Conservation (phyloP, 2,113 vertebrate species). For the Ailuropoda melanoleuca region DNA sequence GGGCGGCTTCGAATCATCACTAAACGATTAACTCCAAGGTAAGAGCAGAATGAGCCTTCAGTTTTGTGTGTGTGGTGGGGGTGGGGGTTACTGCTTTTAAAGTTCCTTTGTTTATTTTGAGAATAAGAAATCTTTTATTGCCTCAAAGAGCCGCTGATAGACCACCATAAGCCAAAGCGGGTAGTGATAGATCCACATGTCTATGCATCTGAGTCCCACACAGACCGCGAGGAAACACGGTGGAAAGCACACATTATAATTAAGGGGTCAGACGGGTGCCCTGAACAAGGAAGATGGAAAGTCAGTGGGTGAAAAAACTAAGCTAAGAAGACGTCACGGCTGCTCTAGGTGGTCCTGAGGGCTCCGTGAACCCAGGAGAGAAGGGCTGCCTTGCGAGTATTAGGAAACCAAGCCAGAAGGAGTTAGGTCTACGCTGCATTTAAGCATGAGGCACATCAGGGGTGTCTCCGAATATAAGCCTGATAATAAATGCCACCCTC, state of each 20-base stretch:
- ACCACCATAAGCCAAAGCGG: fast-evolving
- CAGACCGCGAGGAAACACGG: not conserved
- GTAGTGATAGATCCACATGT: not conserved
- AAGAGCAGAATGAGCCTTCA: not conserved
- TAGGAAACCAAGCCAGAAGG: not conserved
- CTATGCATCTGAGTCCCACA: not conserved
- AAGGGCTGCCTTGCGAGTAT: fast-evolving
- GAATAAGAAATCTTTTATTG: not conserved
- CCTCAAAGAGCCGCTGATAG: not conserved
- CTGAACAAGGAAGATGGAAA: not conserved
- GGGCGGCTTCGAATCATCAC: not conserved
- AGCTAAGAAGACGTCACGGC: fast-evolving
- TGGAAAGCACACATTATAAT: not conserved
- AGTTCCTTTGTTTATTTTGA: not conserved
- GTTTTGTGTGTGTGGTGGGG: not conserved
- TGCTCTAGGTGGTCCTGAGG: fast-evolving
- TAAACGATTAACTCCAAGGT: not conserved
- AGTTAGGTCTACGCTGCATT: not conserved
- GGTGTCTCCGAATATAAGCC: not conserved
- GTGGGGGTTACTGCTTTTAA: fast-evolving
- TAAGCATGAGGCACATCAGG: not conserved
- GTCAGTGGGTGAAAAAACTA: too few species aligned
- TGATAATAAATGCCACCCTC: not conserved
- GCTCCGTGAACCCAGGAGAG: too few species aligned
- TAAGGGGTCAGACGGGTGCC: not conserved